A percentile compares a stretch with the other conserved stretches of the same genome.
These are phyloP conservation scores for Rhodeus uyekii DNA, from an alignment of 2,797 vertebrate genomes.

Conservation along the genomic window DNA sequence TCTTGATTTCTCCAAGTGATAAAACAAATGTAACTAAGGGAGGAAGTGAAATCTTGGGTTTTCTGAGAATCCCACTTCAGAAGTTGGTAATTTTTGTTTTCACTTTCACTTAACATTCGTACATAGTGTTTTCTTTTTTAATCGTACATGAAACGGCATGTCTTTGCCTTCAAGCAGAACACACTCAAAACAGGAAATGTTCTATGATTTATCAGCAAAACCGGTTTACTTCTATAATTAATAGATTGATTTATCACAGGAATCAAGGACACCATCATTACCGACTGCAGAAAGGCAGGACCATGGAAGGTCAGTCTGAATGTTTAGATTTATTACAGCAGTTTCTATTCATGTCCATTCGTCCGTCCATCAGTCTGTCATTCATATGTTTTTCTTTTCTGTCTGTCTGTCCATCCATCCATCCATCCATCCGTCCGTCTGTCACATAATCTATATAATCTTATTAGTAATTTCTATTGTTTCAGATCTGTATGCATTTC, in stretches of 20 bases:
- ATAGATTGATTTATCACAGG: constrained; percentile 67
- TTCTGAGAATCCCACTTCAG: not conserved
- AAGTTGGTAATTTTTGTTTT: not conserved
- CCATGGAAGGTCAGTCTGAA: constrained; percentile 91
- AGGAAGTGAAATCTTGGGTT: not conserved
- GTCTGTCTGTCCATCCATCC: too few relatives aligned
- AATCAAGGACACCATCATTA: constrained; percentile 85
- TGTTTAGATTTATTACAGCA: not conserved
- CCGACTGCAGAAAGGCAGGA: constrained; percentile 87
- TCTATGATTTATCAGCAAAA: not conserved
- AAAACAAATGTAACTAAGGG: not conserved
- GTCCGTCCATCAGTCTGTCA: too few relatives aligned
- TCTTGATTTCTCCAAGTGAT: not conserved
- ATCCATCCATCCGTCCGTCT: too few relatives aligned
- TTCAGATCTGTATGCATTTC: not conserved
- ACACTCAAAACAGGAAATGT: not conserved
- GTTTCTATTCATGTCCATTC: too few relatives aligned
- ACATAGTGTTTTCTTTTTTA: not conserved
- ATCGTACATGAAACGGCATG: too few relatives aligned
- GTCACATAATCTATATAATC: too few relatives aligned
- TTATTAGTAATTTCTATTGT: not conserved
- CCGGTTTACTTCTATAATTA: not conserved
- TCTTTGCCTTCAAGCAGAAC: not conserved
- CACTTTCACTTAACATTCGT: not conserved
- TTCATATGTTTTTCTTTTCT: too few relatives aligned